Base-by-base conservation (phyloP, 1,140 invertebrate species). In the Monochamus saltuarius region DNA sequence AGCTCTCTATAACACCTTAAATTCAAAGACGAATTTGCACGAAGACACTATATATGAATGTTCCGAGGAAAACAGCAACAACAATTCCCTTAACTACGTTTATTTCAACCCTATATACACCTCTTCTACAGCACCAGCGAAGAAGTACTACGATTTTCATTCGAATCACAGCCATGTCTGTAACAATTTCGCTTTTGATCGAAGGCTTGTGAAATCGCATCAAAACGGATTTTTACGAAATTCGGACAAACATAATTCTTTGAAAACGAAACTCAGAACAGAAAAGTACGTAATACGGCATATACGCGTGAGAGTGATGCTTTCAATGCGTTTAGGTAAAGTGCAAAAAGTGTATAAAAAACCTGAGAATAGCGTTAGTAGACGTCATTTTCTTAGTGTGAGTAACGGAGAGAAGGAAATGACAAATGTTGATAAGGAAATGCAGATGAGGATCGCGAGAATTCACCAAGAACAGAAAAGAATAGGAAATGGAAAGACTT, bases 281-380 rank as follows among this genome's bases (percentile, higher is more conserved):
- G 75, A 77, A 57, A 74, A 76, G 54, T 72, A 72, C 56, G 66
- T 77, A 0, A 77, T 77, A 9, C 56, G 72, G 46, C 75, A 77
- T 45, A 73, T 77, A 37, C 65, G 70, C 35, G 61, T 77, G 6
- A 68, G 75, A 10, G 71, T 77, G 35, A 77, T 77, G 75, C 58
- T 77, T 7, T 69, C 70, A 0, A 50, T 77, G 55, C 58, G 74
- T 35, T 66, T 72, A 4, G 67, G 68, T 4, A 64, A 68, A 36
- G 45, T 64, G 3, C 52, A 59, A 37, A 71, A 69, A 64, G 7
- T 63, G 7, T 65, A 62, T 34, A 39, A 56, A 35, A 51, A 51
- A 50, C 13, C 11, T n/a, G 39, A 56, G 40, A 16, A 35, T 38
- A 55, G 45, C 29, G 39, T 13, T 36, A 45, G 37, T 22, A 54